Evolutionary conservation across 2,888 invertebrate species (phyloP).

Genomic region (Eupithecia tripunctaria): DNA sequence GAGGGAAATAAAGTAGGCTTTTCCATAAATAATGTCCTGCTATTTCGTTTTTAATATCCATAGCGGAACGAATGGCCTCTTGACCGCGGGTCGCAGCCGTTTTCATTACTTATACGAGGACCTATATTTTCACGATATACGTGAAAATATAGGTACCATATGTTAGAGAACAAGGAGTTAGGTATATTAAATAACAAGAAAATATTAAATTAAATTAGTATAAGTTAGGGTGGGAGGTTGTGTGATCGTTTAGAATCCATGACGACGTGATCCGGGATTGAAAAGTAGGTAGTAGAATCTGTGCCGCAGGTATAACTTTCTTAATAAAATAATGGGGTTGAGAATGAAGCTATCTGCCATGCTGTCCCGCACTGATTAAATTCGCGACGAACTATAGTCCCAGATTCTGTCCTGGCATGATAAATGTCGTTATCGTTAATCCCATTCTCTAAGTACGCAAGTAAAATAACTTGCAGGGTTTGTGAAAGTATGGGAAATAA

Average conservation of each 20-base stretch:
- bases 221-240: neutral
- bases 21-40: slow-evolving; percentile 19
- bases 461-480: no score
- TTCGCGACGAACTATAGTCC: no score
- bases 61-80: slow-evolving; percentile 11
- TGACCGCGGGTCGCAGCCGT: slow-evolving; percentile 31
- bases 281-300: neutral
- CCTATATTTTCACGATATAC: no score
- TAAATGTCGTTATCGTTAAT: no score
- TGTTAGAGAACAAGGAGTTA: neutral
- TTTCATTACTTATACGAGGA: neutral
- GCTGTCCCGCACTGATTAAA: no score
- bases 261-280: neutral
- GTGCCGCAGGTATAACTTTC: no score
- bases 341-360: no score
- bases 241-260: neutral
- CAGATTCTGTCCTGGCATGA: no score
- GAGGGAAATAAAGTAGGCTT: slow-evolving; percentile 1
- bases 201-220: no score
- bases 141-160: neutral
- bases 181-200: neutral
- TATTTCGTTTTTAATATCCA: slow-evolving; percentile 26
- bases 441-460: no score
- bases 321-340: no score
- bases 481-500: no score